Base-by-base conservation (phyloP, 2,888 invertebrate genomes). In the Lasioglossum morio region DNA sequence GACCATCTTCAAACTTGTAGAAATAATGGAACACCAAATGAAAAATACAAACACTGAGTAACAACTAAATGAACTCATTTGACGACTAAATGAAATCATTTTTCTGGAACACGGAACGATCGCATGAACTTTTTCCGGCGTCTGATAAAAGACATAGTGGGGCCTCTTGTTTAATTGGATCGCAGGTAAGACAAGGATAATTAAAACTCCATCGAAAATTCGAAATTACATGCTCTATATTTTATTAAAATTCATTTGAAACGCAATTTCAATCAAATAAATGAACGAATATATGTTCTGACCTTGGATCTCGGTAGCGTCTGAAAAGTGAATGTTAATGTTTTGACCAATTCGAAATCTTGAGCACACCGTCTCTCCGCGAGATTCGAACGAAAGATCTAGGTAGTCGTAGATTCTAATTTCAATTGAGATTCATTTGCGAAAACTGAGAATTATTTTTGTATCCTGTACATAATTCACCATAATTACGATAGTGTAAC, bases 81-180 rank as follows among this genome's bases (percentile, higher is more conserved):
- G n/a, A n/a, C n/a, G n/a, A n/a, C n/a, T n/a, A n/a, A n/a, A n/a
- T n/a, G n/a, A n/a, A n/a, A 63, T 63, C 7, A 30, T 23, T 37
- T 34, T 19, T 19, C 10, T 19, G 63, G 1, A 23, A 37, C 34
- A 12, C 23, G 8, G 23, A 66, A 37, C 19, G 34, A 37, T 66
- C 34, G 66, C 66, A 23, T 23, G 34, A 69, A 69, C 37, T 37
- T 69, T 37, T 69, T 69, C 69, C 69, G 37, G 23, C 23, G 34
- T 37, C 10, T 43, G 40, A 48, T 69, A 70, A 30, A 69, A 19
- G 4, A 16, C n/a, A 37, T 48, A 57, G 57, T 82, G 84, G 69
- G 63, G 53, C 73, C 77, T 84, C 69, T 73, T 37, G 48, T 30
- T 66, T 57, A 57, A 66, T 66, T 23, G n/a, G 74, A 43, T 40